phyloP scores from a whole-genome alignment of 1,140 invertebrate species.

The Danaus plexippus region DNA sequence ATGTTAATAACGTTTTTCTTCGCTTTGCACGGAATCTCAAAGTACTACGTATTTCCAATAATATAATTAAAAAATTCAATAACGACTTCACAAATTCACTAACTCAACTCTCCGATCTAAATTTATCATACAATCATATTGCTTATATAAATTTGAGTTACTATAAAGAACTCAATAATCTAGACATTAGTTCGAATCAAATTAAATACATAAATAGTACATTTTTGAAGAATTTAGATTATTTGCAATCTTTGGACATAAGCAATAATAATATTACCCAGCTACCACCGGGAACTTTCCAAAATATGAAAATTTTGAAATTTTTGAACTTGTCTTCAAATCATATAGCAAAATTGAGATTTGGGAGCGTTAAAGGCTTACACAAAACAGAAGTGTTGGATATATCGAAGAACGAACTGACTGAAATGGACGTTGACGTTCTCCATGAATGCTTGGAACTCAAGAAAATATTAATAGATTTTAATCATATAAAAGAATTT shows the following conservation, averaged over 20 bases:
- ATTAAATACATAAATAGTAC: constrained; percentile 31
- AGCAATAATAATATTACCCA: constrained; percentile 39
- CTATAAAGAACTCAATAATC: constrained; percentile 36
- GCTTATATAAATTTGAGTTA: constrained; percentile 34
- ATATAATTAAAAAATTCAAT: constrained; percentile 43
- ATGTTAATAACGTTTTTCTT: constrained; percentile 22
- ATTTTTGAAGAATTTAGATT: constrained; percentile 31
- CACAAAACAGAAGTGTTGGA: constrained; percentile 43
- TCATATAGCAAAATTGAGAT: constrained; percentile 33
- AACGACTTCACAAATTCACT: constrained; percentile 37
- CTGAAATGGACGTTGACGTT: constrained; percentile 38
- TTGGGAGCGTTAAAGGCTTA: constrained; percentile 47
- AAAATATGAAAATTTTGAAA: constrained; percentile 42
- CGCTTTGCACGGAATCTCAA: constrained; percentile 28
- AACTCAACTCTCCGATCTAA: constrained; percentile 30
- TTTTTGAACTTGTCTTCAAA: constrained; percentile 52
- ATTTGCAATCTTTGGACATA: constrained; percentile 41
- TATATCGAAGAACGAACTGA: constrained; percentile 46
- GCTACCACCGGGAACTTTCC: constrained; percentile 48
- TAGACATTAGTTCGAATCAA: constrained; percentile 43
- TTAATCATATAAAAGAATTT: constrained; percentile 42
- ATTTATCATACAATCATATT: constrained; percentile 38
- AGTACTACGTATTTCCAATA: constrained; percentile 35
- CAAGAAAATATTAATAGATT: constrained; percentile 46
- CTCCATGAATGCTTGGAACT: constrained; percentile 52